Conservation (phyloP, 2,797 vertebrate species). For the Thaleichthys pacificus region DNA sequence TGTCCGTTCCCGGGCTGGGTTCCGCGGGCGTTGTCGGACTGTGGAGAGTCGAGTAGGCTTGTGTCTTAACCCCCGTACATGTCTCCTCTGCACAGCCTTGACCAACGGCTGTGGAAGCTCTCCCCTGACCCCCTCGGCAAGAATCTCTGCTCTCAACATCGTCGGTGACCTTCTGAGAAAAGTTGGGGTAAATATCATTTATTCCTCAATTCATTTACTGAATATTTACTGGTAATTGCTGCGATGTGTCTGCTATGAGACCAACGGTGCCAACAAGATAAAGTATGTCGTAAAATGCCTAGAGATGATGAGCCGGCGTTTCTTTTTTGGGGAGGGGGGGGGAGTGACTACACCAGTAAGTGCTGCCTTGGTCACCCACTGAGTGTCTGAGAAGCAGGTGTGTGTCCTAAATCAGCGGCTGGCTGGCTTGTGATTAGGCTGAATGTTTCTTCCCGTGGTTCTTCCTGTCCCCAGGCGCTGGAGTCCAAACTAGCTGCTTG, state of each 20-base stretch:
- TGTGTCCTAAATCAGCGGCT: background rate
- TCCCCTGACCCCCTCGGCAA: slow-evolving; percentile 91
- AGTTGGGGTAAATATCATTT: slow-evolving; percentile 84
- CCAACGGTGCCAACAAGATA: background rate
- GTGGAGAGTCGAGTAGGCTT: background rate
- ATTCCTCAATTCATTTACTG: too few relatives aligned
- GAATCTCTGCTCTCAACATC: slow-evolving; percentile 97
- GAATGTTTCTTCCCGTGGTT: background rate
- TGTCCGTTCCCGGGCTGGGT: background rate
- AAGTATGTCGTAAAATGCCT: background rate
- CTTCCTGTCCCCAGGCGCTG: slow-evolving; percentile 78
- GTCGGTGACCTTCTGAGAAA: slow-evolving; percentile 96
- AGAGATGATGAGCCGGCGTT: background rate
- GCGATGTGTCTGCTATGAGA: background rate
- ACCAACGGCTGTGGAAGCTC: slow-evolving; percentile 90
- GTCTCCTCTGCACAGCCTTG: slow-evolving; percentile 70
- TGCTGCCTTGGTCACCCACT: background rate
- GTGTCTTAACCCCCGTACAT: background rate
- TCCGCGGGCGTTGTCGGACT: background rate
- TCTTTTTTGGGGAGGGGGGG: background rate
- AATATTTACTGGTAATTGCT: too few relatives aligned
- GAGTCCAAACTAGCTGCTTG: slow-evolving; percentile 97
- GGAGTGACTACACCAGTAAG: background rate
- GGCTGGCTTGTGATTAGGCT: background rate
- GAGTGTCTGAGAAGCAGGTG: background rate